Base-by-base conservation (phyloP, 2,888 invertebrate genomes). In the Beris morrisii region DNA sequence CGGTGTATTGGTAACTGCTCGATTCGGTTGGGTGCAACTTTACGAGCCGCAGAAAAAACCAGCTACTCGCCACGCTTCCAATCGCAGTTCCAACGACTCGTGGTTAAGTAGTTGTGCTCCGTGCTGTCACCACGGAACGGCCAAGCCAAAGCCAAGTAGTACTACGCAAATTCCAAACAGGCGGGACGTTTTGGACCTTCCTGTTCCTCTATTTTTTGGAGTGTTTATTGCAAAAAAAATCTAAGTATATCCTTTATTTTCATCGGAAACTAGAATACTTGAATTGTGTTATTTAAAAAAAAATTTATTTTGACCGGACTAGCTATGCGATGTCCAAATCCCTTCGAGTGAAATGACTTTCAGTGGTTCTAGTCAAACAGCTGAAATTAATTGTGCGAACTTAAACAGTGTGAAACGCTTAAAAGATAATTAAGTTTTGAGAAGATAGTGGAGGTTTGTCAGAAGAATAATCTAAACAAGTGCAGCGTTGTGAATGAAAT, bases 71-170 rank as follows among this genome's bases (percentile, higher is more conserved):
- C 38, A 61, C 61, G 61, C 61, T 61, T 52, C 61, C 61, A 61
- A 38, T 38, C 38, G 38, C 9, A 52, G 61, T 50, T 61, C 61
- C 61, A 61, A 52, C 61, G 12, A 38, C 38, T 52, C 43, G 52
- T 74, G 74, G 74, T 75, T 73, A 74, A 74, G 74, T 75, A 74
- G 74, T 75, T 74, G 75, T 74, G 73, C 74, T 74, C 72, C 73
- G 38, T 38, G 73, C 74, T 74, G 74, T 74, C 73, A 66, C 69
- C 22, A 69, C 70, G 70, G 67, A 68, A 68, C 70, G 71, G 70
- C 68, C 69, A 64, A 70, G 22, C 22, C 22, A 22, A 22, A 22
- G 54, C 69, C 65, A 53, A 71, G 50, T 61, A 61, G 61, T 61
- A 61, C 61, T 32, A 61, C 50, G 50, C 61, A 38, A 61, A 52